Evolutionary conservation across 2,888 invertebrate genomes (phyloP), one percentile per base, ranked within the genome.

Genomic region (Chrysopilus asiliformis): DNA sequence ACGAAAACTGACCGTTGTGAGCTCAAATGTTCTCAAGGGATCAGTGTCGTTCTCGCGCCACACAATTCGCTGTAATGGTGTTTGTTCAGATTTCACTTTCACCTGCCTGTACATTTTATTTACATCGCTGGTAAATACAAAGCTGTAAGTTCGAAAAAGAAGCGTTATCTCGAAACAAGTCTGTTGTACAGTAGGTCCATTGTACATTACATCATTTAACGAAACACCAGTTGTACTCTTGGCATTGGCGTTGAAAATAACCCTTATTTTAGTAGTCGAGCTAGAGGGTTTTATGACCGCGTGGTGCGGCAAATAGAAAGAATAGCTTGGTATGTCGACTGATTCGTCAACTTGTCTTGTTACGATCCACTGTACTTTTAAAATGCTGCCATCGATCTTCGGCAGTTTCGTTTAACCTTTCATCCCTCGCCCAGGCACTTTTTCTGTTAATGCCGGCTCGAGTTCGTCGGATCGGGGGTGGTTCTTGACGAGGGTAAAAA

Each of bases 241-340:
- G 4, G 14, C 9, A 8, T 17, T 13, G 15, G 20, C 35, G 22
- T 35, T 20, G 14, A 35, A 35, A 3, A 35, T 29, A 4, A 17
- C 26, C 14, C 35, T 3, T 4, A 28, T 7, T 13, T 35, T 28
- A 13, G 28, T 35, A 8, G 28, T 13, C 8, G 28, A 20, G 14
- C 35, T 35, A 3, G 19, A 9, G 14, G 8, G n/a, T 28, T 35
- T 35, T 4, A 35, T 4, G 5, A 35, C 35, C 4, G 19, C 29
- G 16, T 35, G 35, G 22, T 28, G 29, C 8, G 29, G 29, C 6
- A 35, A 9, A 17, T 34, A 34, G 6, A 9, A 8, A 6, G 22
- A 9, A 22, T 9, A 8, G 9, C 9, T 22, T 22, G 6, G 22
- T 6, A 22, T 9, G 9, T 6, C 6, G 6, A 8, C 9, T 8